Base-by-base conservation (phyloP, 2,113 vertebrate species). In the Madoqua kirkii region DNA sequence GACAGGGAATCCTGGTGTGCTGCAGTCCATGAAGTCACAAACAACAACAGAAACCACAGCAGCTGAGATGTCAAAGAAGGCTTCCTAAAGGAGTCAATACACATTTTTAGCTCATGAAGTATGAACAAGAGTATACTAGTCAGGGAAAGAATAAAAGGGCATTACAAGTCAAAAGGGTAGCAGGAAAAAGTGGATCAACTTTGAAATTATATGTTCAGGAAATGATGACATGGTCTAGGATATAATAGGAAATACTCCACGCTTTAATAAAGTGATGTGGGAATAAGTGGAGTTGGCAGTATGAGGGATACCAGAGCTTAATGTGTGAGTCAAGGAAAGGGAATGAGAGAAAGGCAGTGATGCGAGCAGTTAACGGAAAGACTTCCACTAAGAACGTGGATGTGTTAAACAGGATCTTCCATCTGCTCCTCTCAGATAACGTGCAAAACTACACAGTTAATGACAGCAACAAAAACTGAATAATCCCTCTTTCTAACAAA, bases 181-280 rank as follows among this genome's bases (percentile, higher is more conserved):
- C 12, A 40, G 21, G 29, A 31, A 71, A 87, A 86, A 87, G 50
- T 10, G 8, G 21, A 57, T 59, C 25, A 83, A 48, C 17, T 64
- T 79, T 74, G 25, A 92, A 94, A 74, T 36, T 21, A 17, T 36
- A 21, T 67, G 12, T 91, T 93, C 79, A 83, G 82, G n/a, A 82
- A 88, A 95, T 27, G 23, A 78, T 10, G 5, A 87, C 55, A 17
- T 91, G 11, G 48, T 40, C 29, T 78, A 71, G 48, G 17, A 45
- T 10, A 36, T 82, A n/a, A 57, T 11, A 94, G 76, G 52, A 86
- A 78, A 8, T 40, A 59, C 82, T 29, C 13, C 55, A 85, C 8
- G 15, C 9, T 36, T 91, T 57, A 87, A 33, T 55, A 4, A 54
- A 64, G 16, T 36, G n/a, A 36, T 6, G 23, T 19, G 16, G 43